These are phyloP conservation scores for Monarcha castaneiventris DNA, from an alignment of 2,113 vertebrate species.

Conservation along the genomic window DNA sequence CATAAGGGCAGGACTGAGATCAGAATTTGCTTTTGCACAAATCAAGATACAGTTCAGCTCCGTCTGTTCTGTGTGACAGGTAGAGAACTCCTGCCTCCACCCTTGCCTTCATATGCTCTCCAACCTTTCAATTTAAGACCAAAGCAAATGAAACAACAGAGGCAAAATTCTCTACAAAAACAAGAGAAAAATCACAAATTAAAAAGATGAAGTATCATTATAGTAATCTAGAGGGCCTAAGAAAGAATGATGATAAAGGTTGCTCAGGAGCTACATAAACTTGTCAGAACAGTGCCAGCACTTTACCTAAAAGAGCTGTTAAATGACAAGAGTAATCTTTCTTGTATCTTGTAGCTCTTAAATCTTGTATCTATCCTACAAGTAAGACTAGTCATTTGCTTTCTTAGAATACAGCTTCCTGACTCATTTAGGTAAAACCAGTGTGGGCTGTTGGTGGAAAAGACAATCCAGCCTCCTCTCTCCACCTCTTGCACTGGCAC, in stretches of 20 bases:
- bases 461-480: background rate
- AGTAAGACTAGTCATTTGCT: background rate
- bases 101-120: background rate
- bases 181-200: background rate
- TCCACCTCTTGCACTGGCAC: background rate
- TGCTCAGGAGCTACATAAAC: background rate
- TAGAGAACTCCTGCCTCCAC: background rate
- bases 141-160: background rate
- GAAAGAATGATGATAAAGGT: background rate
- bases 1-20: background rate
- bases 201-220: background rate
- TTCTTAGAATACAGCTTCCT: background rate
- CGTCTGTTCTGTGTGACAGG: background rate
- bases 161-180: background rate
- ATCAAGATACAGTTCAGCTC: background rate
- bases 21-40: background rate
- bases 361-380: background rate
- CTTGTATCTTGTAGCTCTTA: background rate
- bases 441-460: background rate
- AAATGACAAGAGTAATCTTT: background rate
- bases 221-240: background rate
- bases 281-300: background rate
- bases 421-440: background rate
- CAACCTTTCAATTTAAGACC: background rate
- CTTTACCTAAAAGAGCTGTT: background rate